These are phyloP conservation scores for Nipponia nippon DNA, from an alignment of 2,113 vertebrate genomes.

Conservation along the genomic window DNA sequence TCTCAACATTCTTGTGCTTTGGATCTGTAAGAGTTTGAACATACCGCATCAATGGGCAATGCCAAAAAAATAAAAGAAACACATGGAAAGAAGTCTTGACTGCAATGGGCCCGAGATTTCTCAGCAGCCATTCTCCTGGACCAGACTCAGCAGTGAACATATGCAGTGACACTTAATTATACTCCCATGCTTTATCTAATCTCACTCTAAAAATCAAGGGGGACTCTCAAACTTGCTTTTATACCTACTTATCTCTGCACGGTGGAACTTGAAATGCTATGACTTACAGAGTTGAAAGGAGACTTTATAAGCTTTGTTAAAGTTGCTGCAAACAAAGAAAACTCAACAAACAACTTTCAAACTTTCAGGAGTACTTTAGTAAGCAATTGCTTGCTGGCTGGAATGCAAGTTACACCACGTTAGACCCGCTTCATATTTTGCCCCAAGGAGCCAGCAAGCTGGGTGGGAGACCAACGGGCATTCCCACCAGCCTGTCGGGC, in stretches of 20 bases:
- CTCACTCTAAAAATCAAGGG: background rate
- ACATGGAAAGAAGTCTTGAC: background rate
- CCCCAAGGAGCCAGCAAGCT: background rate
- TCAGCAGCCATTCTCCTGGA: background rate
- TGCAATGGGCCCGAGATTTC: background rate
- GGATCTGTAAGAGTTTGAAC: background rate
- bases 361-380: background rate
- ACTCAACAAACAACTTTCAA: constrained; percentile 37
- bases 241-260: background rate
- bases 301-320: background rate
- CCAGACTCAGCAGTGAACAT: background rate
- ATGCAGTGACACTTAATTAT: background rate
- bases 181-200: background rate
- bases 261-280: background rate
- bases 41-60: background rate
- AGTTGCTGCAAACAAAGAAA: constrained; percentile 26
- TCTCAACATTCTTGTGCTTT: background rate
- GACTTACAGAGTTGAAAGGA: background rate
- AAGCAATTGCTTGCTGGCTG: background rate
- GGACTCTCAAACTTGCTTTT: background rate
- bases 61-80: background rate
- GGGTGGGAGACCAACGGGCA: background rate
- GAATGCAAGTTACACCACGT: constrained; percentile 29
- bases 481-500: constrained; percentile 22
- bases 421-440: constrained; percentile 15